These are phyloP conservation scores for Camponotus pennsylvanicus DNA, from an alignment of 1,140 invertebrate species.

Conservation along the genomic window DNA sequence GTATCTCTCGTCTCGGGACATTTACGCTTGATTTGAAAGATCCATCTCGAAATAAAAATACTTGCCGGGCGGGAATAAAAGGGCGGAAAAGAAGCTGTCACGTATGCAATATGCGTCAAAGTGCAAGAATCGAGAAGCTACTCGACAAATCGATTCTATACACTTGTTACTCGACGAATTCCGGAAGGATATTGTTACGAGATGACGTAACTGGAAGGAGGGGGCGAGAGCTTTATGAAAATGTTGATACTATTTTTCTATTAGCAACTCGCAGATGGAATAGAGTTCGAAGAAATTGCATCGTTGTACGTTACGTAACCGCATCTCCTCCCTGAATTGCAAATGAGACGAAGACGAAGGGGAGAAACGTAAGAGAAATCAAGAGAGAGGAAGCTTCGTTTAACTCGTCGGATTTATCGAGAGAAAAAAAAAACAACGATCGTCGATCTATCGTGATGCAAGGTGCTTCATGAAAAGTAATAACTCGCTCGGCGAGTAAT, in stretches of 20 bases:
- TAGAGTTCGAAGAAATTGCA: constrained; percentile 43
- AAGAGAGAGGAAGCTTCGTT: neutral
- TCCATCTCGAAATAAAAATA: too few relatives aligned
- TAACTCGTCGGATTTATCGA: constrained; percentile 4
- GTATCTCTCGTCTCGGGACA: too few relatives aligned
- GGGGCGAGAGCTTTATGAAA: constrained; percentile 3
- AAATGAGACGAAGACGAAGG: constrained; percentile 4
- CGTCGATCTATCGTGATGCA: neutral
- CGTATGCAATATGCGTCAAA: neutral
- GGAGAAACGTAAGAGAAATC: too few relatives aligned
- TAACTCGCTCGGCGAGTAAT: constrained; percentile 9
- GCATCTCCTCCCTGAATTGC: constrained; percentile 28
- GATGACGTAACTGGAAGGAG: too few relatives aligned
- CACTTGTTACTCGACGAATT: neutral
- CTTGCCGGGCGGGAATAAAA: too few relatives aligned
- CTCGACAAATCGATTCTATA: neutral
- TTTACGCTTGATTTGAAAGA: too few relatives aligned
- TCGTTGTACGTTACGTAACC: constrained; percentile 29
- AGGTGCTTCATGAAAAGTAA: neutral
- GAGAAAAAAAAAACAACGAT: neutral
- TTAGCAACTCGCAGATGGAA: constrained; percentile 22
- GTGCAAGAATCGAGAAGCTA: neutral
- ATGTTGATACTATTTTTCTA: constrained; percentile 18
- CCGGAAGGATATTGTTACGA: neutral
- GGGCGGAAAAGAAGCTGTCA: too few relatives aligned